These are phyloP conservation scores for Leptinotarsa juncta DNA, from an alignment of 2,888 invertebrate species.

Conservation along the genomic window DNA sequence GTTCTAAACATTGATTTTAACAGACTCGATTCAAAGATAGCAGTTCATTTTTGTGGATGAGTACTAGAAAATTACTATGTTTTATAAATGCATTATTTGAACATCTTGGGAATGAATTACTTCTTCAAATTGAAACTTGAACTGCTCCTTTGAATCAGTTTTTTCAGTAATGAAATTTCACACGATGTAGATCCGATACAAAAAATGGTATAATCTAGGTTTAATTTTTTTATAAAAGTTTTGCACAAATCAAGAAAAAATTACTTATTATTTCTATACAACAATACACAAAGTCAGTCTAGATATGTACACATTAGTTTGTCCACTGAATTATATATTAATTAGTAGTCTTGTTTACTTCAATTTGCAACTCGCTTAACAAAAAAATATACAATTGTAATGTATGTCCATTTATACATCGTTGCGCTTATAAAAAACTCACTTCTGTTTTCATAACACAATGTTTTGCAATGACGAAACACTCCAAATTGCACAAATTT, in stretches of 20 bases:
- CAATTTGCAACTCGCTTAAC: slow-evolving; percentile 33
- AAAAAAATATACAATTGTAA: slow-evolving; percentile 31
- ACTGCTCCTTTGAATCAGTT: slow-evolving; percentile 31
- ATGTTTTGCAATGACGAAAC: slow-evolving; percentile 33
- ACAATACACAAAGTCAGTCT: slow-evolving; percentile 60
- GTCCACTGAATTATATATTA: slow-evolving; percentile 47
- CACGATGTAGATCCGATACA: slow-evolving; percentile 34
- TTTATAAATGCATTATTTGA: slow-evolving; percentile 6
- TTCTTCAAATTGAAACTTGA: slow-evolving; percentile 18
- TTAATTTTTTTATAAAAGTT: slow-evolving; percentile 43
- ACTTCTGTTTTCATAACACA: slow-evolving; percentile 30
- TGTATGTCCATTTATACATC: slow-evolving; percentile 35
- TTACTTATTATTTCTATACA: slow-evolving; percentile 52
- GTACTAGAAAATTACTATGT: background rate
- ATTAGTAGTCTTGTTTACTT: slow-evolving; percentile 42
- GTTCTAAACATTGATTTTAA: slow-evolving; percentile 29
- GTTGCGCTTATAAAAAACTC: slow-evolving; percentile 29
- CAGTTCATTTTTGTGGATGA: slow-evolving; percentile 16
- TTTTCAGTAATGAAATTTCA: slow-evolving; percentile 23
- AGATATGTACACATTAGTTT: slow-evolving; percentile 58
- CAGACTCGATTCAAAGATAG: slow-evolving; percentile 29
- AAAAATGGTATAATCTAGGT: slow-evolving; percentile 40
- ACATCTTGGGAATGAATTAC: slow-evolving; percentile 1
- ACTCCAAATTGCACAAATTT: slow-evolving; percentile 33
- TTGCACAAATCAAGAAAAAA: slow-evolving; percentile 41